phyloP scores from a whole-genome alignment of 2,113 vertebrate species.

The Cynopterus brachyotis region DNA sequence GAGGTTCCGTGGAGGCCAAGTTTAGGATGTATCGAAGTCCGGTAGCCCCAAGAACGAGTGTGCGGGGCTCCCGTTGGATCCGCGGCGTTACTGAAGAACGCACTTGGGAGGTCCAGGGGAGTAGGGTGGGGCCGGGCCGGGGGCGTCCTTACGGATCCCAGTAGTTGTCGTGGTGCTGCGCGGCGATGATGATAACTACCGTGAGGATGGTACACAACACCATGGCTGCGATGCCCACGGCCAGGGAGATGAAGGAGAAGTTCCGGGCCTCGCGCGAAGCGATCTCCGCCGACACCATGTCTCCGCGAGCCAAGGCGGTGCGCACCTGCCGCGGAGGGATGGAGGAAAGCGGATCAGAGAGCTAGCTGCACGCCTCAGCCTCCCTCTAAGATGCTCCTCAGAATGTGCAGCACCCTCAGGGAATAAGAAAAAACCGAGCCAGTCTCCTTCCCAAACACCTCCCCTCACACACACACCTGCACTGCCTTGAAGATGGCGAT shows the following conservation, averaged over 20 bases:
- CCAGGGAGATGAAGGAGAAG: slow-evolving; percentile 97
- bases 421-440: not conserved
- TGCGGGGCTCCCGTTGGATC: not conserved
- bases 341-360: not conserved
- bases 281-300: slow-evolving; percentile 95
- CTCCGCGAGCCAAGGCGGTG: slow-evolving; percentile 91
- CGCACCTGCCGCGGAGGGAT: slow-evolving; percentile 85
- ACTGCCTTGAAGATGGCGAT: slow-evolving; percentile 96
- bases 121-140: not conserved
- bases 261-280: slow-evolving; percentile 94
- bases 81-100: not conserved
- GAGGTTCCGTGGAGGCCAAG: slow-evolving; percentile 42
- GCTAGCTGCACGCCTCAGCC: not conserved
- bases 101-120: slow-evolving; percentile 28
- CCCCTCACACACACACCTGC: slow-evolving; percentile 82
- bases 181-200: slow-evolving; percentile 96
- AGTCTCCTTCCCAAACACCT: not conserved
- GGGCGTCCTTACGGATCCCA: slow-evolving; percentile 89
- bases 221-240: slow-evolving; percentile 94
- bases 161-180: slow-evolving; percentile 95
- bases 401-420: not conserved
- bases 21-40: not conserved
- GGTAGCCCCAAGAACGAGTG: not conserved
- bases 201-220: slow-evolving; percentile 96
- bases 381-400: not conserved